phyloP scores from a whole-genome alignment of 2,113 vertebrate genomes.

The Halichoeres trimaculatus region DNA sequence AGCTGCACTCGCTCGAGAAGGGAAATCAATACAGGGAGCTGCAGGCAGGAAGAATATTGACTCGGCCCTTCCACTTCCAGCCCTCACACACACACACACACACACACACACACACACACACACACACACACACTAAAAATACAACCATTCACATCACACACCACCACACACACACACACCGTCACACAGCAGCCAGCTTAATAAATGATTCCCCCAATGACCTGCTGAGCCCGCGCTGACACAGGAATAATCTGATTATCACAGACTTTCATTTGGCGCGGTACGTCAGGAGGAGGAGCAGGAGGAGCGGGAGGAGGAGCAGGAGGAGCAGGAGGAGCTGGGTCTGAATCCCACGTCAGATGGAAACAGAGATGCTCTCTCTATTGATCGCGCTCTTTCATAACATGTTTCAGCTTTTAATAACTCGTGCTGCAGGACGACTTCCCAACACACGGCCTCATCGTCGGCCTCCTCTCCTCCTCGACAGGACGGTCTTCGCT shows the following conservation, averaged over 20 bases:
- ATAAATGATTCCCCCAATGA: background rate
- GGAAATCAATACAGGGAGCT: slow-evolving; percentile 66
- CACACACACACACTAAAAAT: slow-evolving; percentile 37
- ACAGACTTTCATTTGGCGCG: slow-evolving; percentile 6
- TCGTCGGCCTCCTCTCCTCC: too few relatives aligned
- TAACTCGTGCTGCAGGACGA: too few relatives aligned
- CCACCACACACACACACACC: background rate
- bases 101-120: too few relatives aligned
- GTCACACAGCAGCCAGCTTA: too few relatives aligned
- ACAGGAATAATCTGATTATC: slow-evolving; percentile 5
- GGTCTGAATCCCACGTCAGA: background rate
- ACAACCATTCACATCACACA: slow-evolving; percentile 9
- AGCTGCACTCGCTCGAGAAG: slow-evolving; percentile 39
- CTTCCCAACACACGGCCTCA: too few relatives aligned
- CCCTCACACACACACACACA: background rate
- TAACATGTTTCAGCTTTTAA: background rate
- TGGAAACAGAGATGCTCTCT: background rate
- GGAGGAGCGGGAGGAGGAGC: background rate
- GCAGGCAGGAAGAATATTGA: slow-evolving; percentile 37
- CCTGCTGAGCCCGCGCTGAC: background rate
- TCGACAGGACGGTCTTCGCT: too few relatives aligned
- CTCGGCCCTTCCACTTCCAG: slow-evolving; percentile 25
- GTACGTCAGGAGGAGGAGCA: background rate
- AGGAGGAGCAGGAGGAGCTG: background rate
- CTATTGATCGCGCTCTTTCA: background rate